A percentile compares a stretch with the other conserved stretches of the same genome.
phyloP scores from a whole-genome alignment of 2,113 vertebrate species.

The Myotis davidii region DNA sequence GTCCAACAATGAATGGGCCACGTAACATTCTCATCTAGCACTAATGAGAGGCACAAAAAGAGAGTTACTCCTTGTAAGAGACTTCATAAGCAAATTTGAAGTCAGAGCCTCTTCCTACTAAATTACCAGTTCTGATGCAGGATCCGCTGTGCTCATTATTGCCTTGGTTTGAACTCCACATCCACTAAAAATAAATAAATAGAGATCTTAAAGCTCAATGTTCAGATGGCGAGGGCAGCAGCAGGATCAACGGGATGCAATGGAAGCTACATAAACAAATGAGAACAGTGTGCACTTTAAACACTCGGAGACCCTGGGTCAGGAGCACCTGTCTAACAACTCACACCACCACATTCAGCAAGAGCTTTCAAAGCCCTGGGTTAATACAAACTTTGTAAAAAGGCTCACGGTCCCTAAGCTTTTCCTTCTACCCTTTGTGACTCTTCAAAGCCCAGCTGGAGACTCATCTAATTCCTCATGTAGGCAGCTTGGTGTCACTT shows the following conservation, averaged over 20 bases:
- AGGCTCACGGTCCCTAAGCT: not conserved
- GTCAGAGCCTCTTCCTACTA: not conserved
- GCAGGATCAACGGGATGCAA: not conserved
- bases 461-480: not conserved
- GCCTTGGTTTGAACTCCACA: not conserved
- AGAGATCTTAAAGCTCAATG: not conserved
- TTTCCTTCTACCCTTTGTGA: not conserved
- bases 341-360: not conserved
- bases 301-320: constrained; percentile 55
- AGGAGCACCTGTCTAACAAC: constrained; percentile 36
- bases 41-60: not conserved
- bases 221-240: not conserved
- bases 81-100: not conserved
- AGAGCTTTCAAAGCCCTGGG: constrained; percentile 22
- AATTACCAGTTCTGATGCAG: not conserved
- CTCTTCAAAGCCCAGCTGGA: not conserved
- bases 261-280: not conserved
- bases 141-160: not conserved
- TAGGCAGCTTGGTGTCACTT: not conserved
- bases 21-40: not conserved
- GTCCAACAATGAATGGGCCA: not conserved
- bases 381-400: constrained; percentile 45
- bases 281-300: not conserved
- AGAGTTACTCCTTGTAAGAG: not conserved
- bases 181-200: not conserved